Evolutionary conservation across 2,797 vertebrate species (phyloP).

Genomic region (Syncerus caffer): DNA sequence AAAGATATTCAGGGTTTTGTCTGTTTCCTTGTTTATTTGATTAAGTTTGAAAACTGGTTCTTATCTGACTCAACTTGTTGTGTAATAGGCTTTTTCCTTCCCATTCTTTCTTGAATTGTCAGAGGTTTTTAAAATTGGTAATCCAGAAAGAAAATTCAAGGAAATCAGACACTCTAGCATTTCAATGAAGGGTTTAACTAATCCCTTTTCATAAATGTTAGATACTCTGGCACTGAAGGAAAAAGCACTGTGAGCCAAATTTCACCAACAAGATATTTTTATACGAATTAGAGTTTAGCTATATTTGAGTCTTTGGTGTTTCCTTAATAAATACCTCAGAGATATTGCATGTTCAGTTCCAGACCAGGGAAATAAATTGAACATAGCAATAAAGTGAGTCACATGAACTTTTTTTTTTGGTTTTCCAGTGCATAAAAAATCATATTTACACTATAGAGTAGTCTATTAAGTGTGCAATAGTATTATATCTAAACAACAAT

Average conservation of each 20-base stretch:
- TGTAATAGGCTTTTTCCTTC: neutral
- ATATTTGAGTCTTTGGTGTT: neutral
- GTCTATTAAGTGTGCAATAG: neutral
- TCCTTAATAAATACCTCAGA: neutral
- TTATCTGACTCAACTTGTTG: neutral
- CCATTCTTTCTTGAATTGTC: conserved; percentile 14
- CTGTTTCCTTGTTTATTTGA: neutral
- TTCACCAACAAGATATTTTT: neutral
- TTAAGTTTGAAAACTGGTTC: neutral
- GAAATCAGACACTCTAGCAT: neutral
- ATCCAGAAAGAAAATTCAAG: conserved; percentile 55
- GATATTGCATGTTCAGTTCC: neutral
- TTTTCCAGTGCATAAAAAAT: neutral
- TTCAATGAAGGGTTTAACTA: conserved; percentile 36
- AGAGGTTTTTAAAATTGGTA: conserved; percentile 31
- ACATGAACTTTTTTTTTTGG: neutral
- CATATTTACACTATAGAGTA: neutral
- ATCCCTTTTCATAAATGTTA: conserved; percentile 35
- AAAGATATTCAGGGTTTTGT: neutral
- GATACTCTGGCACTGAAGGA: neutral
- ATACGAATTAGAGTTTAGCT: neutral
- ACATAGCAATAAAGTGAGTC: neutral
- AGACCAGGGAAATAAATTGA: neutral
- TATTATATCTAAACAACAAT: neutral
- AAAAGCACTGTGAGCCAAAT: conserved; percentile 38